phyloP scores from a whole-genome alignment of 2,113 vertebrate species.

The Orthonyx spaldingii region DNA sequence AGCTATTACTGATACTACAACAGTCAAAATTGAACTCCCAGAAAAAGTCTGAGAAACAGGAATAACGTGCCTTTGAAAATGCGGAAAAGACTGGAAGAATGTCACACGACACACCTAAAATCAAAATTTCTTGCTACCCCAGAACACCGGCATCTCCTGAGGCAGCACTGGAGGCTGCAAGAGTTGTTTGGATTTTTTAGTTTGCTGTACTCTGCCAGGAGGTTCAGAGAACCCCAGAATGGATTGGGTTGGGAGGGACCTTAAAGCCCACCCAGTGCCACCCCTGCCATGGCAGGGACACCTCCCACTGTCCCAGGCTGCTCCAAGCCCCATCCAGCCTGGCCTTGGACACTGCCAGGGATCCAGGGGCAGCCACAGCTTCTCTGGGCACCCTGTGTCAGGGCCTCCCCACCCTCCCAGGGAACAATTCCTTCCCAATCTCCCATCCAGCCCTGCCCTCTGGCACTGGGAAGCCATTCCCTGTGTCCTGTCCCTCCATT shows the following conservation, averaged over 20 bases:
- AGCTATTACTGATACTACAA: background rate
- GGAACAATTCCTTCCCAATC: background rate
- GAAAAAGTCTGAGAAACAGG: background rate
- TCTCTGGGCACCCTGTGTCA: background rate
- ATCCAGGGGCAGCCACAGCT: background rate
- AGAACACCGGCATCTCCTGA: background rate
- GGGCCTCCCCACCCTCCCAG: background rate
- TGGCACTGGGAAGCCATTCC: background rate
- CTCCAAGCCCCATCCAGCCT: background rate
- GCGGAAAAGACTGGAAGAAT: background rate
- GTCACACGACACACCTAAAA: background rate
- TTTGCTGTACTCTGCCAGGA: background rate
- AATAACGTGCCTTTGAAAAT: background rate
- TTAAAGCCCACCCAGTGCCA: accelerated
- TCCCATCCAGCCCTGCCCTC: accelerated
- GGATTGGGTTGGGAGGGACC: background rate
- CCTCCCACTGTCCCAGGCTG: accelerated
- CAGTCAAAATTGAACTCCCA: accelerated
- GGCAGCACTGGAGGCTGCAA: background rate
- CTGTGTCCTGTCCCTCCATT: accelerated
- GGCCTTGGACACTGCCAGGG: background rate
- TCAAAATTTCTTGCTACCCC: background rate
- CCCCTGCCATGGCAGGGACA: background rate
- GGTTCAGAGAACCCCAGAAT: background rate
- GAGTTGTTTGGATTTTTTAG: background rate